Base-by-base conservation (phyloP, 2,113 vertebrate genomes). In the Sylvilagus bachmani region DNA sequence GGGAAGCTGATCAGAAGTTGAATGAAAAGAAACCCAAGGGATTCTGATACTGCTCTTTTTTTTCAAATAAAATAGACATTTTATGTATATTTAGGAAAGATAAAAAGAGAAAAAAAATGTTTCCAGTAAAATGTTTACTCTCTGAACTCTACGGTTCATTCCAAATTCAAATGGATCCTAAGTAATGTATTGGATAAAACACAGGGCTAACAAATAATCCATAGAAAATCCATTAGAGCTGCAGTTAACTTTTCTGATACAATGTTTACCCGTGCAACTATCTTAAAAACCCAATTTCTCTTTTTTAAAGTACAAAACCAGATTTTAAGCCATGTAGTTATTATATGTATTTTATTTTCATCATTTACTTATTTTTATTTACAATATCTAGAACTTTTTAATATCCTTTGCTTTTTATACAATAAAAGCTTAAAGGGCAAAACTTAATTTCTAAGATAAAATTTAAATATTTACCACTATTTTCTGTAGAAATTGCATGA, bases 31-130 rank as follows among this genome's bases (percentile, higher is more conserved):
- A 44, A 51, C 5, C 73, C 83, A 91, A 79, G 25, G 81, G 25
- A 79, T 94, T 86, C 14, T 10, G 84, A 84, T 90, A 86, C 6
- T 21, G 31, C 13, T 80, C 7, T 81, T 92, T 13, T 84, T 7
- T 97, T 95, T 73, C 36, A 94, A 96, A 93, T 85, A 91, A 93
- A 93, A 96, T 70, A 74, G 85, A 89, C 89, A 36, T 33, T 94
- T 70, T 85, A 19, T 92, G 8, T 66, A 87, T 90, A 71, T 91
- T 90, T 84, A 8, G 79, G 94, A n/a, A 89, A 90, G 10, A 85
- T 86, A 13, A 83, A 49, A 93, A 84, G 61, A 51, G 10, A 38
- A 27, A 14, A 95, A 94, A 6, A 0, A 11, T 22, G 31, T 92
- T 95, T 86, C 62, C 25, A 27, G 31, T 55, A 93, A 88, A 96